A percentile compares a stretch with the other conserved stretches of the same genome.
These are phyloP conservation scores for Anoura caudifer DNA, from an alignment of 2,113 vertebrate genomes.

Conservation along the genomic window DNA sequence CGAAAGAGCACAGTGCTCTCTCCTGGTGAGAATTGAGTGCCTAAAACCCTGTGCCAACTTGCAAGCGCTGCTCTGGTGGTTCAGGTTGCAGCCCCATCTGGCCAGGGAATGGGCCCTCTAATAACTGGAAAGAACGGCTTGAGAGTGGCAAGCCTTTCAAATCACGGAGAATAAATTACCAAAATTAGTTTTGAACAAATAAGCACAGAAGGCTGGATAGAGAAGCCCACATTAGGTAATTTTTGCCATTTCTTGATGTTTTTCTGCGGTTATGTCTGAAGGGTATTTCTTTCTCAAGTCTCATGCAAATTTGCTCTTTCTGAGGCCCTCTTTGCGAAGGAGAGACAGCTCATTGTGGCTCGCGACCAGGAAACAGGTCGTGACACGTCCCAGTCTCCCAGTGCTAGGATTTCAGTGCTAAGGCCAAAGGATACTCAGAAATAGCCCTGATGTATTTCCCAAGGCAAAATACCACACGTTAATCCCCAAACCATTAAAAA, in stretches of 20 bases:
- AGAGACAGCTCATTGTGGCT: background rate
- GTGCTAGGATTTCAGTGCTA: background rate
- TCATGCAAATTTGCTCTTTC: background rate
- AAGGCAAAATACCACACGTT: background rate
- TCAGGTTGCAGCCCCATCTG: background rate
- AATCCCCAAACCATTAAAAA: background rate
- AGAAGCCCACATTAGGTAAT: background rate
- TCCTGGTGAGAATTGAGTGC: background rate
- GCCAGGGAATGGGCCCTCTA: background rate
- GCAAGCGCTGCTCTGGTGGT: background rate
- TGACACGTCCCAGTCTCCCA: background rate
- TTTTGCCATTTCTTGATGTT: constrained; percentile 22
- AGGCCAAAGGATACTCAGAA: background rate
- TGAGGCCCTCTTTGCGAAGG: background rate
- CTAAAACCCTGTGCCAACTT: fast-evolving
- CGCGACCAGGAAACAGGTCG: background rate
- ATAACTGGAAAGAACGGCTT: background rate
- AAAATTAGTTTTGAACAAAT: constrained; percentile 27
- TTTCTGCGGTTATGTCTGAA: constrained; percentile 36
- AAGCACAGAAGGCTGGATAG: background rate
- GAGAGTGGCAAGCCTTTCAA: background rate
- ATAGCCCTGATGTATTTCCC: background rate
- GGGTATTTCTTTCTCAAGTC: background rate
- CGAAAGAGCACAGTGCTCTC: background rate
- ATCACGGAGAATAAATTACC: background rate